Evolutionary conservation across 2,113 vertebrate species (phyloP), one percentile per base, ranked within the genome.

Genomic region (Lepisosteus osseus): DNA sequence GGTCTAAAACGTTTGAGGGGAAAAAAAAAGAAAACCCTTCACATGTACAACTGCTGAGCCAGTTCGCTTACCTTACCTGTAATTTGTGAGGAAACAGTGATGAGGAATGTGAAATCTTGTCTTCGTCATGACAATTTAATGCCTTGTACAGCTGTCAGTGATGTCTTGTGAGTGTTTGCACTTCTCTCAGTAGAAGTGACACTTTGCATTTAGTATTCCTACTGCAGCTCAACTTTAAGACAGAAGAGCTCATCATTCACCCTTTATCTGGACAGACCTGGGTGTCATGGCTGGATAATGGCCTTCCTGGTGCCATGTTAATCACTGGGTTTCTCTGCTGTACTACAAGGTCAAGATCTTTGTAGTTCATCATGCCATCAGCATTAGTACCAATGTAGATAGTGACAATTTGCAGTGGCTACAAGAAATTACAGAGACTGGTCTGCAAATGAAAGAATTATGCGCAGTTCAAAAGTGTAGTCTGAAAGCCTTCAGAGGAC

Each of bases 261-360:
- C 74, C 82, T 85, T 87, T 89, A 86, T 90, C 87, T 83, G 77
- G 79, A 86, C 82, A 82, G 62, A 11, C 44, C 73, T 72, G 68
- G 65, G 75, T 82, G 82, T 78, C 76, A 69, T 83, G 82, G 84
- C 82, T 84, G 83, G 76, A 80, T 79, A 79, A 79, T 73, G 74
- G 82, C 80, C 84, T 86, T 88, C 83, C 85, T 86, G 82, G 85
- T 89, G 85, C 84, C 86, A 85, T 79, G 65, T 51, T 89, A 86
- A 88, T 88, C 81, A 82, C 66, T 68, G 76, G 47, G 12, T 76
- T 70, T 78, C 63, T 15, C 45, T 47, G 54, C 73, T 76, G 57
- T 56, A 74, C 74, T 76, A 56, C 82, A 81, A 87, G 88, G 85
- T 86, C 82, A 86, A 74, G 78, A 74, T 78, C 68, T 63, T 69